These are phyloP conservation scores for Drosophila insularis DNA, from an alignment of 1,140 invertebrate species.

Conservation along the genomic window DNA sequence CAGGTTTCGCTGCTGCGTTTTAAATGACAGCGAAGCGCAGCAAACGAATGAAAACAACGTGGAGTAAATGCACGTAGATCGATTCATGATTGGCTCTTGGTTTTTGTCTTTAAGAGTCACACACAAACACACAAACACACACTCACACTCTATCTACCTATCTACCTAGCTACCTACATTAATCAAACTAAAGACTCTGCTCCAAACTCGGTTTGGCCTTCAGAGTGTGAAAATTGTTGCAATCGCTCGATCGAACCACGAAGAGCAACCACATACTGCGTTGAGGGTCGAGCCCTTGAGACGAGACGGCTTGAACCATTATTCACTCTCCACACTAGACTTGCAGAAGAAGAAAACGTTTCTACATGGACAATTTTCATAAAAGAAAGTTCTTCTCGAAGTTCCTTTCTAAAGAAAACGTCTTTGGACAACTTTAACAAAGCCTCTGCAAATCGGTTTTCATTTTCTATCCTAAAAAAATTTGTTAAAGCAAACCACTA, in stretches of 20 bases:
- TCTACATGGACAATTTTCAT: too few relatives aligned
- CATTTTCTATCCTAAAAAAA: too few relatives aligned
- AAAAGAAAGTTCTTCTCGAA: too few relatives aligned
- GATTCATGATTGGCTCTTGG: conserved; percentile 32
- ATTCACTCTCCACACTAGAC: too few relatives aligned
- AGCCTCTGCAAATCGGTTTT: too few relatives aligned
- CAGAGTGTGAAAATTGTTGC: conserved; percentile 68
- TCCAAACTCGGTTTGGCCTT: conserved; percentile 51
- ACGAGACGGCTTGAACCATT: neutral
- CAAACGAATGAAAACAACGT: conserved; percentile 11
- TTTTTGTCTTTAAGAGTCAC: conserved; percentile 25
- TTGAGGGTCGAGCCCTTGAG: conserved; percentile 46
- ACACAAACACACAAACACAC: conserved; percentile 13
- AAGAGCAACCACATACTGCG: conserved; percentile 12
- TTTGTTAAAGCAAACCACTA: too few relatives aligned
- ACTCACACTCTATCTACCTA: too few relatives aligned
- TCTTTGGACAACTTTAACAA: too few relatives aligned
- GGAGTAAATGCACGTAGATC: conserved; percentile 39
- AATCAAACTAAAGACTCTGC: neutral
- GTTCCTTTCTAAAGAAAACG: too few relatives aligned
- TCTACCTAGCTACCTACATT: conserved; percentile 14
- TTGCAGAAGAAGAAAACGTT: too few relatives aligned
- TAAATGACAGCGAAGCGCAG: conserved; percentile 45
- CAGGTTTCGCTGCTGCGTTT: conserved; percentile 62
- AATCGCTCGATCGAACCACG: conserved; percentile 39